Percentiles rank a stretch among this genome's conserved stretches.
Evolutionary conservation across 37 sponge, comb jelly and placozoan genomes (phyloP).

Genomic region (Cliona cf. orientalis): DNA sequence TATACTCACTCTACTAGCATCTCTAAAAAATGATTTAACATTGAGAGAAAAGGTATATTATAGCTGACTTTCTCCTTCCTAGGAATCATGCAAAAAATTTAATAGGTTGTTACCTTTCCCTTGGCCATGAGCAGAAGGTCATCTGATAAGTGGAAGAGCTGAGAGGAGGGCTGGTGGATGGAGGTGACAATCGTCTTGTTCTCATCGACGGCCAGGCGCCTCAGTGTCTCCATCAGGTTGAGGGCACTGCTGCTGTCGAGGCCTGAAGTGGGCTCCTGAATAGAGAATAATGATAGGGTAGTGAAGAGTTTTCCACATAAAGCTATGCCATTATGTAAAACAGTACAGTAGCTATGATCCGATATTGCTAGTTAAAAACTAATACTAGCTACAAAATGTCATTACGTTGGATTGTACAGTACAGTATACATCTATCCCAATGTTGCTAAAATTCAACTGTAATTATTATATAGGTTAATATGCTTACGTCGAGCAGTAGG

Average conservation of each 20-base stretch:
- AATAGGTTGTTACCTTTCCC: slow-evolving; percentile 80
- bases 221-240: slow-evolving; percentile 54
- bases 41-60: too few species aligned
- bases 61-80: too few species aligned
- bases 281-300: too few species aligned
- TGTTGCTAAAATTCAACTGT: too few species aligned
- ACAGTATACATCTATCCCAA: too few species aligned
- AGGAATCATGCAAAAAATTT: too few species aligned
- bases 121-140: slow-evolving; percentile 71
- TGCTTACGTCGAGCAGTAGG: slow-evolving; percentile 78
- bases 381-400: too few species aligned
- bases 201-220: slow-evolving; percentile 48
- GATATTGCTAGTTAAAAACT: too few species aligned
- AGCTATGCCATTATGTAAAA: too few species aligned
- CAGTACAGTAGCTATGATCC: too few species aligned
- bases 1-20: background rate
- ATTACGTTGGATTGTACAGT: too few species aligned
- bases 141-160: slow-evolving; percentile 84
- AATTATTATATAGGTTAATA: too few species aligned
- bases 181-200: slow-evolving; percentile 67
- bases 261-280: slow-evolving; percentile 89
- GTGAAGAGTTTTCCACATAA: background rate
- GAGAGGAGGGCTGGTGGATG: slow-evolving; percentile 89
- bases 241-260: slow-evolving; percentile 84
- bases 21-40: background rate